Conservation (phyloP, 92 coral and sea anemone species). For the Galaxea fascicularis region DNA sequence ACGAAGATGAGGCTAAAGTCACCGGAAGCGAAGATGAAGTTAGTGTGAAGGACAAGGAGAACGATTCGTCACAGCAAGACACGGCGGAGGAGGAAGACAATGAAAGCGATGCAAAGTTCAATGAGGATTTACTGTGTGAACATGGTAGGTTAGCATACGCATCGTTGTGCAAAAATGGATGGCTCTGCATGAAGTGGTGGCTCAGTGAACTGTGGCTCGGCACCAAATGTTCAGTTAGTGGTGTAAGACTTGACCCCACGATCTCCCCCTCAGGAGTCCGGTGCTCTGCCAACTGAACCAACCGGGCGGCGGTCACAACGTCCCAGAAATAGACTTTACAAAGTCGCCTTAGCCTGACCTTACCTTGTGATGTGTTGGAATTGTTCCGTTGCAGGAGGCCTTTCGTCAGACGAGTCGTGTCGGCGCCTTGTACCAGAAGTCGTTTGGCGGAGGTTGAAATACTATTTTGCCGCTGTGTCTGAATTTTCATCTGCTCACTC, state of each 20-base stretch:
- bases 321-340: no score
- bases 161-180: no score
- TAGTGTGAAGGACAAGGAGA: conserved; percentile 7
- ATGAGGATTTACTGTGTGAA: conserved; percentile 91
- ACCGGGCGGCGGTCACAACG: no score
- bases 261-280: no score
- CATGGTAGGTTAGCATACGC: conserved; percentile 72
- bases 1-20: conserved; percentile 5
- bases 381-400: conserved; percentile 54
- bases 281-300: no score
- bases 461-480: conserved; percentile 77
- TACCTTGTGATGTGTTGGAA: background rate
- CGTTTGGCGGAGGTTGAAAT: conserved; percentile 85
- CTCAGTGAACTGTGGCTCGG: no score
- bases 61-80: conserved; percentile 6
- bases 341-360: background rate
- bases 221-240: no score
- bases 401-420: conserved; percentile 71
- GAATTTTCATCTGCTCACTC: conserved; percentile 72
- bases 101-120: conserved; percentile 69
- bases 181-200: no score
- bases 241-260: no score
- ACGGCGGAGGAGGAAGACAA: conserved; percentile 52
- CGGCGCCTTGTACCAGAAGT: conserved; percentile 80
- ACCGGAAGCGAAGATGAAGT: background rate